phyloP scores from a whole-genome alignment of 2,797 vertebrate genomes.

The Oryzias sinensis region DNA sequence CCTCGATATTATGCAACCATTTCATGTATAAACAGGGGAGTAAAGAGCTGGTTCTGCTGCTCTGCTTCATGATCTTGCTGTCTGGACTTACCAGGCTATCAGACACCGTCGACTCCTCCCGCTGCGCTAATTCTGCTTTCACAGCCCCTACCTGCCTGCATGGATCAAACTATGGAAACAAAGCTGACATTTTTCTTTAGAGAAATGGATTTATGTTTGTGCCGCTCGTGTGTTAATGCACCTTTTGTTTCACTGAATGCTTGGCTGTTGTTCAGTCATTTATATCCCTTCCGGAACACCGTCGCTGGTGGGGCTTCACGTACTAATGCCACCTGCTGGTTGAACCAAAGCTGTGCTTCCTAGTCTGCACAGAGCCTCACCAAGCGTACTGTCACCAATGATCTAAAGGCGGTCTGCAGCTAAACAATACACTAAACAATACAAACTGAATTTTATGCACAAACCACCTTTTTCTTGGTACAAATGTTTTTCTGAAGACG shows the following conservation, averaged over 20 bases:
- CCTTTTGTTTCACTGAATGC: too few species aligned
- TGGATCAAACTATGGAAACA: constrained; percentile 5
- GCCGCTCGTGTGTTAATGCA: too few species aligned
- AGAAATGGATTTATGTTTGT: neutral
- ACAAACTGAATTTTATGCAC: too few species aligned
- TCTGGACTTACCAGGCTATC: constrained; percentile 10
- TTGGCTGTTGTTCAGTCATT: neutral
- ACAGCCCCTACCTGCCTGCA: neutral
- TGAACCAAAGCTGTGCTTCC: constrained; percentile 20
- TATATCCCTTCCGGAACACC: constrained; percentile 10
- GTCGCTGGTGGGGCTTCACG: constrained; percentile 8
- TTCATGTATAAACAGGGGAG: constrained; percentile 2
- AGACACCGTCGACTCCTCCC: constrained; percentile 14
- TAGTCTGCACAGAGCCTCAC: too few species aligned
- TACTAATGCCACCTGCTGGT: constrained; percentile 67
- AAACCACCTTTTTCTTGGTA: too few species aligned
- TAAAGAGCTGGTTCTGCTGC: constrained; percentile 10
- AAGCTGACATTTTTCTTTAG: neutral
- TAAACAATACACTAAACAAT: too few species aligned
- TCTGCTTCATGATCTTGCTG: constrained; percentile 4
- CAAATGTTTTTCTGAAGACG: too few species aligned
- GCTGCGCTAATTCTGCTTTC: constrained; percentile 19
- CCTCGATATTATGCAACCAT: neutral
- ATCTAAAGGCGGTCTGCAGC: too few species aligned
- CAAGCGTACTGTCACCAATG: too few species aligned